phyloP scores from a whole-genome alignment of 2,113 vertebrate species.

The Forbesichthys agassizii region DNA sequence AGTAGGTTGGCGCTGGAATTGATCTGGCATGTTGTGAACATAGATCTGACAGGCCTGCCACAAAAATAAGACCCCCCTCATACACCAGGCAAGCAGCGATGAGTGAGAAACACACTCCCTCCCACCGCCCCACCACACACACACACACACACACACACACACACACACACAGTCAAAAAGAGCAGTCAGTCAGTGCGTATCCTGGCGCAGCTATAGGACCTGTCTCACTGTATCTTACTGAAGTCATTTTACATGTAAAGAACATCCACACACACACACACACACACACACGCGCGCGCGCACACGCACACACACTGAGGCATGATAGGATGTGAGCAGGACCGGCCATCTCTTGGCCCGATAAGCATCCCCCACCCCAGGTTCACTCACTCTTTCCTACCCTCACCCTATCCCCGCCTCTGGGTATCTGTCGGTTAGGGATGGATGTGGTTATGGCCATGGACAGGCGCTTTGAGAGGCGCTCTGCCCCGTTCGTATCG shows the following conservation, averaged over 20 bases:
- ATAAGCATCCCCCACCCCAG: slow-evolving; percentile 46
- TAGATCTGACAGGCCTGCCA: slow-evolving; percentile 97
- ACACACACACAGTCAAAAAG: slow-evolving; percentile 83
- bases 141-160: slow-evolving; percentile 6
- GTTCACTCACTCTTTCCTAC: slow-evolving; percentile 37
- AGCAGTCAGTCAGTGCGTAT: slow-evolving; percentile 87
- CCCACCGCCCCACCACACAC: slow-evolving; percentile 14
- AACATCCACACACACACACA: slow-evolving; percentile 17
- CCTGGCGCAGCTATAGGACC: slow-evolving; percentile 76
- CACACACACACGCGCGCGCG: background rate
- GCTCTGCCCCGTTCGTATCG: slow-evolving; percentile 51
- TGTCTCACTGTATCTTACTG: slow-evolving; percentile 61
- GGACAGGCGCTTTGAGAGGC: slow-evolving; percentile 73
- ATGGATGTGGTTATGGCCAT: slow-evolving; percentile 53
- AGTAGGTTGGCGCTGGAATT: slow-evolving; percentile 80
- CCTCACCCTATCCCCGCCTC: slow-evolving; percentile 10
- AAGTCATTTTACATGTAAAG: slow-evolving; percentile 35
- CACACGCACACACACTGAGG: slow-evolving; percentile 12
- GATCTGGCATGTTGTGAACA: slow-evolving; percentile 74
- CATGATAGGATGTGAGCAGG: slow-evolving; percentile 66
- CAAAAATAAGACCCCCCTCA: slow-evolving; percentile 89
- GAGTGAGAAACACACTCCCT: slow-evolving; percentile 75
- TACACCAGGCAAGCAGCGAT: slow-evolving; percentile 60
- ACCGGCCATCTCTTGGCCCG: slow-evolving; percentile 60
- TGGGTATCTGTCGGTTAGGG: slow-evolving; percentile 6